Evolutionary conservation across 2,113 vertebrate genomes (phyloP), one percentile per base, ranked within the genome.

Genomic region (Tetraodon nigroviridis): DNA sequence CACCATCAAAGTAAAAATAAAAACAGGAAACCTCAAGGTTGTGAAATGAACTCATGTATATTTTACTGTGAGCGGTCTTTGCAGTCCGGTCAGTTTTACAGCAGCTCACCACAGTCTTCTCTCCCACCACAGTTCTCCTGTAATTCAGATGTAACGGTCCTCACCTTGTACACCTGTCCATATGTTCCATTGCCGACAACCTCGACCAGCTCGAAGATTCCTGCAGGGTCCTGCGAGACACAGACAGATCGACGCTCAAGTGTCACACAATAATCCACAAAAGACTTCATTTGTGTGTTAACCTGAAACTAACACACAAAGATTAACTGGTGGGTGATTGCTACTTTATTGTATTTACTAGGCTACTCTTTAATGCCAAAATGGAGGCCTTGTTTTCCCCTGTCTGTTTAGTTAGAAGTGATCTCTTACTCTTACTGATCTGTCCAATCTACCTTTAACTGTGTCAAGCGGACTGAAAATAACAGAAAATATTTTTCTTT

Each of bases 181-280:
- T 92, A 92, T 59, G 90, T 92, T 19, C 90, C 90, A 76, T 92
- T 92, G 53, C 90, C 90, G 24, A 92, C 90, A 5, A 95, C 93
- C 73, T 95, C 94, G 42, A 95, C 93, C 79, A 95, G 90, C 87
- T 94, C 94, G 41, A 95, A 95, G 82, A 95, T 95, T 20, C 94
- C 94, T 17, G 93, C 94, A 59, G 94, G 94, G 80, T 95, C 93
- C 93, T 95, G 49, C 19, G 40, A 67, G 52, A 71, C 17, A 71
- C 0, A 0, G 13, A 24, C 7, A 48, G 18, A 60, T 63, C 54
- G 17, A 68, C 20, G 16, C 50, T 29, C 6, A 16, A 52, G 22
- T 7, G 7, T 8, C 29, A 29, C 22, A 52, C 6, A 10, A 20
- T 18, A 11, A 48, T 4, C 16, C 8, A 18, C 46, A 48, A 5